Base-by-base conservation (phyloP, 2,888 invertebrate genomes). In the Maniola hyperantus region DNA sequence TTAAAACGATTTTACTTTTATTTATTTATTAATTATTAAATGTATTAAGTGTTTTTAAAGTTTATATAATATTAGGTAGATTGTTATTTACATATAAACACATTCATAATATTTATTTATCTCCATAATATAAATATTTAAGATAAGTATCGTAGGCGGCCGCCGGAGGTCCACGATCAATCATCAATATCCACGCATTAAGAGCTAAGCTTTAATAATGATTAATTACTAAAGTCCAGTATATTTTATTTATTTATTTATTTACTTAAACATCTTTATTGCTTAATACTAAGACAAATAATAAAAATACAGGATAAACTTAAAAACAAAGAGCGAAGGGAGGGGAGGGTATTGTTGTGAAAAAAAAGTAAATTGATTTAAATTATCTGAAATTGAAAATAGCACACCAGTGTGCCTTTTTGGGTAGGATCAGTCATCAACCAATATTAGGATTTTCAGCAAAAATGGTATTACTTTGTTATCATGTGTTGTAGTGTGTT, bases 121-220 rank as follows among this genome's bases (percentile, higher is more conserved):
- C 50, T 53, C 26, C 42, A 26, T 62, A 42, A 10, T 53, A 53
- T 62, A 53, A 53, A 62, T 53, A 62, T 62, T 62, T 42, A 53
- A 53, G 48, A 53, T 62, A 58, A 70, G 34, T 61, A 64, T 60
- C 54, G 61, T 68, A 67, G 63, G 69, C 67, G 48, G 44, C 65
- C 68, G 70, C 50, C 68, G 70, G 68, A 63, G 63, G 65, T 57
- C 60, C 48, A 20, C 46, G 64, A 68, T 70, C 70, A 64, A 70
- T 70, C 70, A 70, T 63, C 64, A 39, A 20, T 50, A 53, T 50
- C 63, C 48, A 42, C 46, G 68, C 63, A 54, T 67, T 67, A 64
- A 66, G 48, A 66, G 63, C 46, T 64, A 51, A 50, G 50, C 59
- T 50, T 51, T 65, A 65, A 66, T 70, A 68, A 53, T 66, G 64